Evolutionary conservation across 2,888 invertebrate species (phyloP), one percentile per base, ranked within the genome.

Genomic region (Drosophila prolongata): DNA sequence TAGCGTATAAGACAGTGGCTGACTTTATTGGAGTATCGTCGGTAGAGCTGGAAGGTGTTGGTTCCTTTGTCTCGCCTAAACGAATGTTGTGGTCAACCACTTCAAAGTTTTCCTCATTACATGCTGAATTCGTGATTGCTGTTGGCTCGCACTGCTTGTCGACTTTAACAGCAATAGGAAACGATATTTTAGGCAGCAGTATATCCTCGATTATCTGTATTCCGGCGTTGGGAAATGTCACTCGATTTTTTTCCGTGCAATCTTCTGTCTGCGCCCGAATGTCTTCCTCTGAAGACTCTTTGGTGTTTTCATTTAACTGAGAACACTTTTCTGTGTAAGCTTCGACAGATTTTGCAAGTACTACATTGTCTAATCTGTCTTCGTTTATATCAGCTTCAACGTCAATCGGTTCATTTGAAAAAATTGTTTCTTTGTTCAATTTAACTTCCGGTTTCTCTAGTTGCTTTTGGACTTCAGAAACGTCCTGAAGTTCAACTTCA

Each of bases 141-240:
- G 30, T 10, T 40, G 11, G 10, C 1, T 11, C 10, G 14, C 19
- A 34, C 6, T 38, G 30, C 6, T 35, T 54, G 57, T 86, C 80
- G 6, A 86, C 75, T 3, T 43, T 52, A 8, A 58, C 4, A 8
- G 56, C 4, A 52, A 87, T 74, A 46, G 78, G 74, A 42, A 80
- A 59, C 27, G 76, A 69, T 27, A 76, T 75, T 10, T 57, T 34
- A 1, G 88, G 86, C 55, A 89, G 55, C 0, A 80, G 82, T 47
- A 89, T 77, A 43, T 84, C 66, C 34, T 87, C 89, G 30, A 89
- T 82, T 27, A 88, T 88, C 54, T 75, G 60, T 10, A 88, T 78
- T 24, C 46, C 40, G 14, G 11, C 11, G 11, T 37, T 37, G n/a
- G n/a, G 24, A 9, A 42, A 6, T 5, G 8, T 30, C 1, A 8